Base-by-base conservation (phyloP, 2,888 invertebrate genomes). In the Petrolisthes manimaculis region DNA sequence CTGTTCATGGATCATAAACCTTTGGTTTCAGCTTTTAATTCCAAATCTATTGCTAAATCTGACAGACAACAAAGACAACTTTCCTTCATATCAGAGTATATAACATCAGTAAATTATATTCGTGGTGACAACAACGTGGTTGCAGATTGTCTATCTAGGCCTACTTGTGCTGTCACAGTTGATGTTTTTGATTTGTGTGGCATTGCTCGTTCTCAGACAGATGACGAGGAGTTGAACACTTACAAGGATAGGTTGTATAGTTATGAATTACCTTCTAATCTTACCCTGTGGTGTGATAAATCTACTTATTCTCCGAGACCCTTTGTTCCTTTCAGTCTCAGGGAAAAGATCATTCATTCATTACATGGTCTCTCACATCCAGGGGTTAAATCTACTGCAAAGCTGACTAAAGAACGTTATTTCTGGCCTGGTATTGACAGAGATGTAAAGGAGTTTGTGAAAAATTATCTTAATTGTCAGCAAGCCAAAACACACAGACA, bases 401-500 rank as follows among this genome's bases (percentile, higher is more conserved):
- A 89, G 24, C 37, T 90, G 54, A 74, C 91, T 21, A 21, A 69
- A 54, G n/a, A 71, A 24, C 80, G 86, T n/a, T 91, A 75, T 74
- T 83, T 89, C 67, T 91, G 91, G 91, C 77, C 90, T 56, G 56
- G 89, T 14, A 90, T 91, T 61, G 80, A 79, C 51, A 80, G 69
- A 21, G 92, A 93, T 81, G 90, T 92, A 56, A 86, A 85, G 12
- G 54, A 89, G n/a, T 93, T 92, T 92, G 85, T 91, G 0, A 86
- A 90, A 81, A 75, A 86, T 12, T 93, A 93, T 88, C 21, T 92
- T 5, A 69, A 74, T 0, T 93, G 93, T 85, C 93, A 93, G 86
- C 86, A 88, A n/a, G 77, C 91, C 0, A 93, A 93, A 89, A 89
- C 93, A 0, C 88, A 91, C 1, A 89, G 92, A 5, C 93, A 92